Conservation (phyloP, 2,797 vertebrate species). For the Loris lydekkerianus region DNA sequence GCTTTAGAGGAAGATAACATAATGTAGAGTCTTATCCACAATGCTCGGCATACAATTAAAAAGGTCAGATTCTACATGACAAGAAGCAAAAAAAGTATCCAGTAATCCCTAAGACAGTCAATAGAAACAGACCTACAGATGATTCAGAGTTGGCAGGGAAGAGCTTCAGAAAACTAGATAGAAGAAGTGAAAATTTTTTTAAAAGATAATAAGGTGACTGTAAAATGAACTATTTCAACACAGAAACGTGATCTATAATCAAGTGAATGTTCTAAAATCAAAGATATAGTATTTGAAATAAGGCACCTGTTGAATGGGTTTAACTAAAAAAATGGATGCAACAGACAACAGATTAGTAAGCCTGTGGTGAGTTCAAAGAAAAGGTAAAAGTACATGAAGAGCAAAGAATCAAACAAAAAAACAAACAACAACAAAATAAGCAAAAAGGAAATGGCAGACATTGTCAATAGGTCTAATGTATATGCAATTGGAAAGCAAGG, state of each 20-base stretch:
- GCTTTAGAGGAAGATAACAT: neutral
- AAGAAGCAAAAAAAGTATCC: neutral
- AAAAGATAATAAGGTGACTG: neutral
- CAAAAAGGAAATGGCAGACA: neutral
- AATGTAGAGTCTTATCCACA: neutral
- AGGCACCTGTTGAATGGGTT: neutral
- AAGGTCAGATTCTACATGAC: neutral
- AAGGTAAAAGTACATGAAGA: neutral
- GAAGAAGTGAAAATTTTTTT: neutral
- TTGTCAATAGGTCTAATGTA: neutral
- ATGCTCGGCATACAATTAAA: neutral
- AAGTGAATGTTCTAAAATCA: neutral
- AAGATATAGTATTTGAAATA: neutral
- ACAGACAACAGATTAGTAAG: neutral
- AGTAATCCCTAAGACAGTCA: neutral
- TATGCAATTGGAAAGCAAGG: neutral
- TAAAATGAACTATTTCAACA: neutral
- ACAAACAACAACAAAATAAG: neutral
- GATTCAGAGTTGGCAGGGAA: neutral
- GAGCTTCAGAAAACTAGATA: constrained; percentile 2
- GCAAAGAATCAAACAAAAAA: neutral
- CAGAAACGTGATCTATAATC: neutral
- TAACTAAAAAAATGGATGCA: neutral
- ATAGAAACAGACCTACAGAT: neutral
- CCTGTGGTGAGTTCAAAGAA: neutral